Evolutionary conservation across 2,797 vertebrate genomes (phyloP).

Genomic region (Bradypus variegatus): DNA sequence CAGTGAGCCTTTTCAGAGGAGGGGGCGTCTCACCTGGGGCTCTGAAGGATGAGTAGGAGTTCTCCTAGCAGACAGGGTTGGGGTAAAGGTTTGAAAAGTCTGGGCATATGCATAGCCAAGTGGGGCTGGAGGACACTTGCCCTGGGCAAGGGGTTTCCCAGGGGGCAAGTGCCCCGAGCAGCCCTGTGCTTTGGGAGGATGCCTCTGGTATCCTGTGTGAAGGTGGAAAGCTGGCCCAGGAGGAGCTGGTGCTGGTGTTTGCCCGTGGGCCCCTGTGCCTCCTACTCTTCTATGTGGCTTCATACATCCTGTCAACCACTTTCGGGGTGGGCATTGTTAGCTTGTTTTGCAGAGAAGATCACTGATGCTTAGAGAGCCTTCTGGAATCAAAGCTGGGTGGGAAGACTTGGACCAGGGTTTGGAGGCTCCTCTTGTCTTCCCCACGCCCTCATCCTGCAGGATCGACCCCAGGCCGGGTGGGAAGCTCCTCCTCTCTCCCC

Average conservation of each 20-base stretch:
- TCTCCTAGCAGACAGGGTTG: not conserved
- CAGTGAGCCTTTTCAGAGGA: not conserved
- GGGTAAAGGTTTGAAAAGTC: rapidly evolving
- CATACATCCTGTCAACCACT: not conserved
- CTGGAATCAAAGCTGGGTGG: not conserved
- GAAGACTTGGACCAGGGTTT: too few relatives aligned
- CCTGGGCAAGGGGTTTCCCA: not conserved
- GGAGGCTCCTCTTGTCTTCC: too few relatives aligned
- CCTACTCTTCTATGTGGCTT: not conserved
- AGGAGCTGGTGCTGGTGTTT: not conserved
- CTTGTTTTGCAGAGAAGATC: not conserved
- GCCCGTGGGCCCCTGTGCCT: not conserved
- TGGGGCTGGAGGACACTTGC: not conserved
- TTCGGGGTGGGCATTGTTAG: not conserved
- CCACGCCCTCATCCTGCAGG: not conserved
- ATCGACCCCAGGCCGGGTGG: not conserved
- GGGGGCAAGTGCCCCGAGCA: not conserved
- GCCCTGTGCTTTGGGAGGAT: not conserved
- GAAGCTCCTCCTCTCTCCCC: not conserved
- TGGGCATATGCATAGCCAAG: rapidly evolving
- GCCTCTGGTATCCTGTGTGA: not conserved
- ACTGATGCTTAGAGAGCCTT: not conserved
- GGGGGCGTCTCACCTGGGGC: not conserved
- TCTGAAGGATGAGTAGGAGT: not conserved
- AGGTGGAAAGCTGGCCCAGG: too few relatives aligned